phyloP scores from a whole-genome alignment of 2,797 vertebrate genomes.

The Aeoliscus strigatus region DNA sequence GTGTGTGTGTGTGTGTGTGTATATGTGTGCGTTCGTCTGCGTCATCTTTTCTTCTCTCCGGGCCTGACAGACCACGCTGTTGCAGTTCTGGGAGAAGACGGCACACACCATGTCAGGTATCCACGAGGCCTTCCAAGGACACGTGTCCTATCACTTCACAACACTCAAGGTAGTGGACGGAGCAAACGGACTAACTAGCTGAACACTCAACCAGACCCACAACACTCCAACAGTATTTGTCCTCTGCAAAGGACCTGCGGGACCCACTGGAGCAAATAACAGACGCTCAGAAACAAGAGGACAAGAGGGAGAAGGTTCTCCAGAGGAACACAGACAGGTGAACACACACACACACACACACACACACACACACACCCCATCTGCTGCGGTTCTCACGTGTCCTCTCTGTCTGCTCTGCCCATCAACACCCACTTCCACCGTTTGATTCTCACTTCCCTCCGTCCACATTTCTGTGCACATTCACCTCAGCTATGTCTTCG shows the following conservation, averaged over 20 bases:
- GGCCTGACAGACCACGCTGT: slow-evolving; percentile 72
- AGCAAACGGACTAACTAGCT: too few relatives aligned
- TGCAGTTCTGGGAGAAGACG: slow-evolving; percentile 84
- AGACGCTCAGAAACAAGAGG: slow-evolving; percentile 49
- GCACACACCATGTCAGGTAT: slow-evolving; percentile 75
- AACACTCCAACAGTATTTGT: neutral
- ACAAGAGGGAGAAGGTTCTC: slow-evolving; percentile 46
- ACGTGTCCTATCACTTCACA: slow-evolving; percentile 74
- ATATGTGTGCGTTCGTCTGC: too few relatives aligned
- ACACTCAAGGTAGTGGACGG: slow-evolving; percentile 79
- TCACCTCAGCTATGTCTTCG: slow-evolving; percentile 31
- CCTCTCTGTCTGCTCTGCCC: neutral
- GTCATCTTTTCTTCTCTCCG: neutral
- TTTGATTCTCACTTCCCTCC: neutral
- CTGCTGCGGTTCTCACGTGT: slow-evolving; percentile 11
- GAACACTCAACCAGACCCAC: too few relatives aligned
- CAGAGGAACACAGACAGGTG: slow-evolving; percentile 71
- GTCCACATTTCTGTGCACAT: slow-evolving; percentile 1
- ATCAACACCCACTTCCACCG: slow-evolving; percentile 1
- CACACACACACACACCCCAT: neutral
- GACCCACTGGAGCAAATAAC: slow-evolving; percentile 72
- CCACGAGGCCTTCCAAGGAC: slow-evolving; percentile 69
- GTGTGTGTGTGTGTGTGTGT: slow-evolving; percentile 41
- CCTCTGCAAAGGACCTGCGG: slow-evolving; percentile 65
- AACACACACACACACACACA: slow-evolving; percentile 17